Evolutionary conservation across 2,113 vertebrate species (phyloP).

Genomic region (Rhombomys opimus): DNA sequence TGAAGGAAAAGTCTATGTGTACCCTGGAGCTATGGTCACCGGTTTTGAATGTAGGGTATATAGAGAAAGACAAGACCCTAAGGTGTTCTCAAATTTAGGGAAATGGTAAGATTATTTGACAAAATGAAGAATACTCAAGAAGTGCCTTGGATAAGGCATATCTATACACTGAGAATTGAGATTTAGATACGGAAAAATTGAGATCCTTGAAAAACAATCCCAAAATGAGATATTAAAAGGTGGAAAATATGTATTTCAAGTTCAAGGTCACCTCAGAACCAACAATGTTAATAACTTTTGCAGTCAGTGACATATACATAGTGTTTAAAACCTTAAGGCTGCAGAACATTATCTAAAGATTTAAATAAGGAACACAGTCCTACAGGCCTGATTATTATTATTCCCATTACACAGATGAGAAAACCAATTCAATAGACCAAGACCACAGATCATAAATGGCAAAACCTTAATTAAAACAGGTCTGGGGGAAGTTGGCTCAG

Average conservation of each 20-base stretch:
- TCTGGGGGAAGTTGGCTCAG: background rate
- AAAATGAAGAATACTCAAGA: background rate
- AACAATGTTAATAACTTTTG: background rate
- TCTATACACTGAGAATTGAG: background rate
- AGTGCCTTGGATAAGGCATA: background rate
- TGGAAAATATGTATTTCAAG: background rate
- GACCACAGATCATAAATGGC: background rate
- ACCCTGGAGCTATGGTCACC: background rate
- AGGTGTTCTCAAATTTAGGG: background rate
- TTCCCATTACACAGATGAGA: background rate
- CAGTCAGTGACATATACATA: background rate
- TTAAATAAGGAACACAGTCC: background rate
- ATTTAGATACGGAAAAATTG: background rate
- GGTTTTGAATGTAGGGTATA: background rate
- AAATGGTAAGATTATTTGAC: background rate
- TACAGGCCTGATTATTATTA: slow-evolving; percentile 2
- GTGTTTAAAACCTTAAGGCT: background rate
- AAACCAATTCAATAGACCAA: background rate
- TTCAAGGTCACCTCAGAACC: background rate
- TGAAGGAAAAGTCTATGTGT: too few relatives aligned
- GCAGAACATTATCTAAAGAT: background rate
- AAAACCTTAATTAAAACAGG: slow-evolving; percentile 22
- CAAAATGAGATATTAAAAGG: background rate
- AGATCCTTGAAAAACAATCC: background rate
- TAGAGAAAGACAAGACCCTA: background rate